Conservation (phyloP, 2,888 invertebrate species). For the Drosophila meridionalis region DNA sequence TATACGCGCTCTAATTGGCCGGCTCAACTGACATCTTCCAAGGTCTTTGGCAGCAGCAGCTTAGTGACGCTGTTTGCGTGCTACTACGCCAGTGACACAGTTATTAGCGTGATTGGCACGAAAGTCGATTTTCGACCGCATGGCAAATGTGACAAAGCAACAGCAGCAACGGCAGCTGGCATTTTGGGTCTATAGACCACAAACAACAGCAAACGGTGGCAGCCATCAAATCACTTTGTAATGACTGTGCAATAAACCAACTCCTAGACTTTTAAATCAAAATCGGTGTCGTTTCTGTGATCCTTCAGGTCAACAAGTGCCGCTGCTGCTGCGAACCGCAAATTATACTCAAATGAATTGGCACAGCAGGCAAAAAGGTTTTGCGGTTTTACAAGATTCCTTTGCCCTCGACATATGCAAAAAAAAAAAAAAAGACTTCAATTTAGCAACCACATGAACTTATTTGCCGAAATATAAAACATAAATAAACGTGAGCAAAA, state of each 20-base stretch:
- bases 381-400: constrained; percentile 61
- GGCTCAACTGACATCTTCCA: constrained; percentile 64
- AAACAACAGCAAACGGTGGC: constrained; percentile 66
- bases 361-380: constrained; percentile 52
- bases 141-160: constrained; percentile 34
- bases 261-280: constrained; percentile 67
- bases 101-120: constrained; percentile 78
- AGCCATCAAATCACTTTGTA: constrained; percentile 60
- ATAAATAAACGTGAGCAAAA: not conserved
- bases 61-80: constrained; percentile 67
- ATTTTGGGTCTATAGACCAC: constrained; percentile 50
- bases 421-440: constrained; percentile 1
- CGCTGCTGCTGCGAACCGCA: constrained; percentile 65
- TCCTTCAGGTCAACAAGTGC: constrained; percentile 67
- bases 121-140: constrained; percentile 62
- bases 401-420: constrained; percentile 33
- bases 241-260: constrained; percentile 57
- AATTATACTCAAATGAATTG: constrained; percentile 77
- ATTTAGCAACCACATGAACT: constrained; percentile 39
- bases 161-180: constrained; percentile 54
- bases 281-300: constrained; percentile 55
- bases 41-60: constrained; percentile 66
- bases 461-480: constrained; percentile 26
- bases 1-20: constrained; percentile 68
- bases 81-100: constrained; percentile 75